Base-by-base conservation (phyloP, 2,797 vertebrate species). In the Psittacula derbiana region DNA sequence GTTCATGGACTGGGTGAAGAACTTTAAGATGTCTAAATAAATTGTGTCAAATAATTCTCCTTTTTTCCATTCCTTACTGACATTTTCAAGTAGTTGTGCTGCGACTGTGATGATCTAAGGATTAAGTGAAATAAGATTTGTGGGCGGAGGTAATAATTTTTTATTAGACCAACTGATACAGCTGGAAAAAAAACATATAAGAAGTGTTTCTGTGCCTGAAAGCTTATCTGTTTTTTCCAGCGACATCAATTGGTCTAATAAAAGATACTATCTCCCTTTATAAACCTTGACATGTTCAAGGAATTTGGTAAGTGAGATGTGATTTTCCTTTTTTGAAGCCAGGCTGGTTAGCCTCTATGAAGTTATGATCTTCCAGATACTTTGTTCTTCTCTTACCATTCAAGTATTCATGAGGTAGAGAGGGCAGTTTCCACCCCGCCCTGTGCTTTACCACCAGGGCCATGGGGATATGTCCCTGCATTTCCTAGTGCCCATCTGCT, bases 291-390 rank as follows among this genome's bases (percentile, higher is more conserved):
- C 89, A 76, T 60, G 89, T 87, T 92, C 55, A 94, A 94, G 64
- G 84, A 89, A 94, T 96, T 94, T 86, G 84, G 4, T 83, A 76
- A 92, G 75, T 72, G 73, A 96, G 90, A 88, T 2, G 14, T 69
- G 80, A 93, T 93, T 95, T 96, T 95, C 91, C 93, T 69, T 92
- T 93, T 84, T 12, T 53, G 80, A 86, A 95, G 95, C 88, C 92
- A 94, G 84, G 43, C 62, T 79, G 1, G 1, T 65, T 65, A 74
- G 46, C 41, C 46, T 96, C 18, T 79, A 18, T 72, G 64, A 80
- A 87, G 79, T 79, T 3, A 81, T 6, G 24, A 41, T 73, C 83
- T 75, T 73, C 91, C 60, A 70, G n/a, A 76, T 53, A 65, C 23
- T 71, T 67, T 31, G 31, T 44, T 92, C 33, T 92, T 88, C 70